Evolutionary conservation across 2,113 vertebrate species (phyloP).

Genomic region (Serinus canaria): DNA sequence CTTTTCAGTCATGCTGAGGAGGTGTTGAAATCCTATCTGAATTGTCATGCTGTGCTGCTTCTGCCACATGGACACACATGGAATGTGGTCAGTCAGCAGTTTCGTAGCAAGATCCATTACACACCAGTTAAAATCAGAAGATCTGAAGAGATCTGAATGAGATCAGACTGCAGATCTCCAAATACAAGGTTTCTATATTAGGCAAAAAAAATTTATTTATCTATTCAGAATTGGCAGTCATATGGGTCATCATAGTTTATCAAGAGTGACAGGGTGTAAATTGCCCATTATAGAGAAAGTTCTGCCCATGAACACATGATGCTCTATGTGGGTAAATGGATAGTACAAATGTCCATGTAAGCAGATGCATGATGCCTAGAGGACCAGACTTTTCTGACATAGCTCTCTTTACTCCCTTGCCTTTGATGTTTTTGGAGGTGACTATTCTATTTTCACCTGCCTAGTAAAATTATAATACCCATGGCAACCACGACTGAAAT

Average conservation of each 20-base stretch:
- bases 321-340: not conserved
- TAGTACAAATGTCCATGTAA: not conserved
- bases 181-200: not conserved
- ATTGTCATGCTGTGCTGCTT: not conserved
- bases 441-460: not conserved
- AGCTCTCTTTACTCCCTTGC: not conserved
- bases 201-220: not conserved
- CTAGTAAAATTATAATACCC: not conserved
- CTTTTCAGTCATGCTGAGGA: not conserved
- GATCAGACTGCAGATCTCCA: not conserved
- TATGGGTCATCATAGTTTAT: not conserved
- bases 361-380: not conserved
- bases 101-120: not conserved
- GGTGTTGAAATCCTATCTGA: not conserved
- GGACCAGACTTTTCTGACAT: not conserved
- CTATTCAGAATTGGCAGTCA: not conserved
- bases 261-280: not conserved
- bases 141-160: no score
- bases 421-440: not conserved
- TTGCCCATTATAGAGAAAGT: not conserved
- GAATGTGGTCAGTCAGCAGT: not conserved
- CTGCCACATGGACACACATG: rapidly evolving
- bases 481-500: not conserved
- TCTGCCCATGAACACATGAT: not conserved
- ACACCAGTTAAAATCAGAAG: not conserved